phyloP scores from a whole-genome alignment of 1,140 invertebrate species.

The Pararge aegeria region DNA sequence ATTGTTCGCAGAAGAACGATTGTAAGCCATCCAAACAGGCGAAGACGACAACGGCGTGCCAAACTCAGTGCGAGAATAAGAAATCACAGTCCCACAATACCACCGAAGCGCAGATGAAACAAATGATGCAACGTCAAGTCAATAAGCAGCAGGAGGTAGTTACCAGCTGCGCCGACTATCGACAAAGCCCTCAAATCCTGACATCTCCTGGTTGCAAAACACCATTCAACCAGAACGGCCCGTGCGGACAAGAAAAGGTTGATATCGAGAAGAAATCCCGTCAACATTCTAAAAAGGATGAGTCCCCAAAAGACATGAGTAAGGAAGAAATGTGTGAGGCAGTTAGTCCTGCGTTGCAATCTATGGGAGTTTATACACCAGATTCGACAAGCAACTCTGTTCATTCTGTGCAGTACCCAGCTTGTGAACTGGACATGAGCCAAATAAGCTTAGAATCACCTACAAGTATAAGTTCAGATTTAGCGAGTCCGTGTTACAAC shows the following conservation, averaged over 20 bases:
- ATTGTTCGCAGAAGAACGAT: slow-evolving; percentile 70
- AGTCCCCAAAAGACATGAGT: slow-evolving; percentile 60
- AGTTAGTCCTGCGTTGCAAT: slow-evolving; percentile 83
- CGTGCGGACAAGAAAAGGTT: slow-evolving; percentile 57
- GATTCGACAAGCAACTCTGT: slow-evolving; percentile 92
- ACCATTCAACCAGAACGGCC: slow-evolving; percentile 61
- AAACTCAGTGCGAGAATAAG: slow-evolving; percentile 74
- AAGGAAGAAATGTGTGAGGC: slow-evolving; percentile 80
- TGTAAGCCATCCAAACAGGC: slow-evolving; percentile 73
- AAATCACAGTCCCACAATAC: slow-evolving; percentile 55
- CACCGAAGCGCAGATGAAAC: slow-evolving; percentile 67
- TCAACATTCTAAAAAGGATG: slow-evolving; percentile 79
- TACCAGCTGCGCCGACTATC: slow-evolving; percentile 60
- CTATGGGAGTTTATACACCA: slow-evolving; percentile 90
- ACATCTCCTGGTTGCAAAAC: slow-evolving; percentile 68
- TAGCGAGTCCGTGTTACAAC: slow-evolving; percentile 87
- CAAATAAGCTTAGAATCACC: slow-evolving; percentile 93
- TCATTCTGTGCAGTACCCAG: slow-evolving; percentile 88
- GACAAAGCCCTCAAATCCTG: slow-evolving; percentile 61
- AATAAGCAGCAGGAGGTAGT: slow-evolving; percentile 56
- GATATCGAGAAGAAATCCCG: slow-evolving; percentile 81
- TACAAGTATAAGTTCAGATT: slow-evolving; percentile 91
- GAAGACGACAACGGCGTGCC: slow-evolving; percentile 72
- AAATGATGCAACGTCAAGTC: slow-evolving; percentile 72
- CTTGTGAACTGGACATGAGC: slow-evolving; percentile 90